A percentile compares a stretch with the other conserved stretches of the same genome.
These are phyloP conservation scores for Malaclemys terrapin DNA, from an alignment of 2,113 vertebrate genomes.

Conservation along the genomic window DNA sequence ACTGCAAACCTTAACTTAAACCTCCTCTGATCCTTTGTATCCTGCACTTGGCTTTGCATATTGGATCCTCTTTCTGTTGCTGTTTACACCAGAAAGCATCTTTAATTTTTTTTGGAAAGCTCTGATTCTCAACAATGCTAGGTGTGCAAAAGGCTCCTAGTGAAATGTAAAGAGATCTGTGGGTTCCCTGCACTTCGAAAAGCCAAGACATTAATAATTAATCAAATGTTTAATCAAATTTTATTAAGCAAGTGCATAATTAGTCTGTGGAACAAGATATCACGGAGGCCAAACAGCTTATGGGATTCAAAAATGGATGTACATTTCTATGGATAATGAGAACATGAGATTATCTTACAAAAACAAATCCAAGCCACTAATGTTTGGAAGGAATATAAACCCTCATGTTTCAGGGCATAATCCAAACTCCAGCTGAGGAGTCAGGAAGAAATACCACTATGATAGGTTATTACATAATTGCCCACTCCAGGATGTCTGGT, in stretches of 20 bases:
- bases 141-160: neutral
- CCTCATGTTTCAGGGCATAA: neutral
- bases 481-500: neutral
- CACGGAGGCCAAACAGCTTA: neutral
- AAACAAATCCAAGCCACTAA: slow-evolving; percentile 31
- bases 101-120: neutral
- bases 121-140: neutral
- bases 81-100: neutral
- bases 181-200: neutral
- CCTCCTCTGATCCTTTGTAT: neutral
- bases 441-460: neutral
- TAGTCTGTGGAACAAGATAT: neutral
- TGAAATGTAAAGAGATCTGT: neutral
- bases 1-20: neutral
- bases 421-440: slow-evolving; percentile 6
- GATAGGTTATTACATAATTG: neutral
- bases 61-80: neutral
- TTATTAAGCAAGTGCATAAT: neutral
- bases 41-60: neutral
- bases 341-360: neutral
- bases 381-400: slow-evolving; percentile 6
- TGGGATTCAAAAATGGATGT: neutral
- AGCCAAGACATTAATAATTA: neutral
- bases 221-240: neutral
- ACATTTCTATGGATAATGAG: neutral